These are phyloP conservation scores for Erebia aethiops DNA, from an alignment of 2,888 invertebrate species.

Conservation along the genomic window DNA sequence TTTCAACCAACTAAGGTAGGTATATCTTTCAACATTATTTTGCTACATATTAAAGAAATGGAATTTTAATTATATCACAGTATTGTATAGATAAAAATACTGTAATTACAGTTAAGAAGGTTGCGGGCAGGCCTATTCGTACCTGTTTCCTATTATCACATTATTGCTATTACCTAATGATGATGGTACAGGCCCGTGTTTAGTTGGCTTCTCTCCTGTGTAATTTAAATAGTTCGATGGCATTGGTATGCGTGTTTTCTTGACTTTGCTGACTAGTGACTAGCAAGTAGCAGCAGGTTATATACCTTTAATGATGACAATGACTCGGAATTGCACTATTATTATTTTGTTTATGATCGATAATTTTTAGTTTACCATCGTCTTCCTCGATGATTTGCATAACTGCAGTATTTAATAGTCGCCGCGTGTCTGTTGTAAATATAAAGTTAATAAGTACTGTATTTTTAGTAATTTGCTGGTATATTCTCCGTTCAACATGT, in stretches of 20 bases:
- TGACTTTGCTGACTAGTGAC: conserved; percentile 9
- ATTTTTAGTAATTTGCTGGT: neutral
- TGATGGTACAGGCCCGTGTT: conserved; percentile 24
- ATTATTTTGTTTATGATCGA: conserved; percentile 9
- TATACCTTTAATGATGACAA: conserved; percentile 15
- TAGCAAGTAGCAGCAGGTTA: neutral
- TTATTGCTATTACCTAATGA: conserved; percentile 30
- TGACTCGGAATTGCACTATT: conserved; percentile 3
- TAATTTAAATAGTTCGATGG: conserved; percentile 33
- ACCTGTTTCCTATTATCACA: conserved; percentile 34
- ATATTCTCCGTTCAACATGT: neutral
- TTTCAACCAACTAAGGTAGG: no score
- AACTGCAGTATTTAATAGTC: conserved; percentile 1
- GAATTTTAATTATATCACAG: conserved; percentile 35
- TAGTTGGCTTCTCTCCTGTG: conserved; percentile 15
- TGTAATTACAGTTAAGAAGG: conserved; percentile 22
- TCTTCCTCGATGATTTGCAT: conserved; percentile 13
- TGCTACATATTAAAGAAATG: conserved; percentile 27
- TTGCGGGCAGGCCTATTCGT: conserved; percentile 23
- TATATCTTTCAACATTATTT: neutral
- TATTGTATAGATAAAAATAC: no score
- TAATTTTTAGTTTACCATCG: conserved; percentile 17
- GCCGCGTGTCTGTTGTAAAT: conserved; percentile 3
- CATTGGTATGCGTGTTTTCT: conserved; percentile 23
- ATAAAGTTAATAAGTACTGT: neutral